A percentile compares a stretch with the other conserved stretches of the same genome.
Evolutionary conservation across 2,113 vertebrate species (phyloP).

Genomic region (Lepus americanus): DNA sequence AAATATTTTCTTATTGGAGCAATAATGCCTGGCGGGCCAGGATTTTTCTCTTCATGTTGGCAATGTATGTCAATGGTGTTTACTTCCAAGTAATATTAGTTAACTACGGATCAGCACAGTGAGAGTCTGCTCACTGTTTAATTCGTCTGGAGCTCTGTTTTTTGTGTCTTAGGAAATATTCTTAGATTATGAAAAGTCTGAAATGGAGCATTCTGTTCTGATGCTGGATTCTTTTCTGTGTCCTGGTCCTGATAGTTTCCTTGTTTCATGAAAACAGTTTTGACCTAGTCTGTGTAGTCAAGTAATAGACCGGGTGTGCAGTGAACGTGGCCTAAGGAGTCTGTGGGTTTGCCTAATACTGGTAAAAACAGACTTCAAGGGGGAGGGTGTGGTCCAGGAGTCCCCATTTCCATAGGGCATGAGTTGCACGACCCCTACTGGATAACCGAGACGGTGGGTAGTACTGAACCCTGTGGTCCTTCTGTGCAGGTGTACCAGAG

Average conservation of each 20-base stretch:
- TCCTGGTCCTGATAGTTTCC: neutral
- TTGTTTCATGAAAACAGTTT: slow-evolving; percentile 29
- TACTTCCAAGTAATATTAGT: neutral
- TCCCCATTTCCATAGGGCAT: too few species aligned
- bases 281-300: neutral
- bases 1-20: neutral
- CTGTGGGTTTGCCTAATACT: neutral
- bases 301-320: neutral
- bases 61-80: neutral
- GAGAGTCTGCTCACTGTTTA: neutral
- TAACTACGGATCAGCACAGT: neutral
- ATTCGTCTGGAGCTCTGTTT: neutral
- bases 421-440: too few species aligned
- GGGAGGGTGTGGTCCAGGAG: too few species aligned
- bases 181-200: neutral
- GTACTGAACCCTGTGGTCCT: too few species aligned
- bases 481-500: too few species aligned
- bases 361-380: neutral
- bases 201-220: neutral
- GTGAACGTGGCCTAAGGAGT: neutral
- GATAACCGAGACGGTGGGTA: too few species aligned
- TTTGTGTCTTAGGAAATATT: neutral
- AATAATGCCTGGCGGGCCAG: neutral
- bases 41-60: neutral
- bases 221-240: neutral